Evolutionary conservation across 2,888 invertebrate species (phyloP).

Genomic region (Trichopoda pennipes): DNA sequence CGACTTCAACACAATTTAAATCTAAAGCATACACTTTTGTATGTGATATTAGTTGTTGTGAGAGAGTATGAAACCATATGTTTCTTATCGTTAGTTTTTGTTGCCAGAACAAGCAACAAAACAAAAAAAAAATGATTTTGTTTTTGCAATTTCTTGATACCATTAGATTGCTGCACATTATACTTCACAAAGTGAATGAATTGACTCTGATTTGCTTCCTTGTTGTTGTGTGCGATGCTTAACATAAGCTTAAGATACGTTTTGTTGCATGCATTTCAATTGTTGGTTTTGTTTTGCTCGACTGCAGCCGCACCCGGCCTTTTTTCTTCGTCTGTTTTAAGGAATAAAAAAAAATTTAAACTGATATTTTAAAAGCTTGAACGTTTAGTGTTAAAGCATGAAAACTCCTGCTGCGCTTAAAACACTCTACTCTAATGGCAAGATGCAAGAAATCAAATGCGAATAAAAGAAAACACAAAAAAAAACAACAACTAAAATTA

Average conservation of each 20-base stretch:
- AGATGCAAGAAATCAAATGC: slow-evolving; percentile 59
- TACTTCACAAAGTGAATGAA: slow-evolving; percentile 36
- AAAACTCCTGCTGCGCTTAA: slow-evolving; percentile 71
- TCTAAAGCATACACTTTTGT: slow-evolving; percentile 42
- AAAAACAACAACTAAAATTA: slow-evolving; percentile 18
- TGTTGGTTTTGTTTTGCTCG: slow-evolving; percentile 15
- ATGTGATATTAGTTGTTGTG: not conserved
- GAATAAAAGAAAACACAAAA: slow-evolving; percentile 36
- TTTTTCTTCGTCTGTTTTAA: slow-evolving; percentile 32
- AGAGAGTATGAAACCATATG: slow-evolving; percentile 48
- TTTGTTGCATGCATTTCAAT: slow-evolving; percentile 23
- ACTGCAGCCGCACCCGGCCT: slow-evolving; percentile 65
- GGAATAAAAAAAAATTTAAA: slow-evolving; percentile 5
- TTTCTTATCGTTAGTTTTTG: slow-evolving; percentile 59
- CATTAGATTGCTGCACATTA: slow-evolving; percentile 56
- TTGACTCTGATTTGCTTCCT: slow-evolving; percentile 67
- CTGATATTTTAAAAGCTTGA: slow-evolving; percentile 45
- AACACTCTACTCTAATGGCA: slow-evolving; percentile 69
- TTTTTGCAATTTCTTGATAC: slow-evolving; percentile 56
- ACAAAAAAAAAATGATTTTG: slow-evolving; percentile 2
- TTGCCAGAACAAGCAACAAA: slow-evolving; percentile 3
- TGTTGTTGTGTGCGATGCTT: slow-evolving; percentile 64
- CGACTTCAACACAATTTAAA: slow-evolving; percentile 52
- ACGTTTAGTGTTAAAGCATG: slow-evolving; percentile 68
- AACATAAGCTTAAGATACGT: slow-evolving; percentile 65